Percentiles rank a stretch among this genome's conserved stretches.
These are phyloP conservation scores for Grallaria varia DNA, from an alignment of 2,113 vertebrate species.

Conservation along the genomic window DNA sequence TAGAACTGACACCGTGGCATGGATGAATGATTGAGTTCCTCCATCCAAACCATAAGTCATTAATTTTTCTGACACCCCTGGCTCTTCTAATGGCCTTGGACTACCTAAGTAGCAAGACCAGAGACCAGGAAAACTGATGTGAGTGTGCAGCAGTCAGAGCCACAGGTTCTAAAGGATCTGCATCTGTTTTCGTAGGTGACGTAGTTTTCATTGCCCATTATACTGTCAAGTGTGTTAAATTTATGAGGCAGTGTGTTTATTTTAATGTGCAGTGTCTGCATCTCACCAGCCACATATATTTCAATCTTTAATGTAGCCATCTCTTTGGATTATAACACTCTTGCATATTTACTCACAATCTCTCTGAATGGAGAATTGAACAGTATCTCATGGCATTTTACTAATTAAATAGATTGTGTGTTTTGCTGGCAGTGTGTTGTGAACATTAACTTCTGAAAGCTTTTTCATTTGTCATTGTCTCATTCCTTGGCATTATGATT, in stretches of 20 bases:
- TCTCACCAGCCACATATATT: conserved; percentile 33
- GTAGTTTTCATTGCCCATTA: conserved; percentile 19
- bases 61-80: neutral
- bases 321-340: conserved; percentile 8
- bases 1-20: neutral
- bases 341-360: conserved; percentile 41
- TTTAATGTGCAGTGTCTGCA: conserved; percentile 40
- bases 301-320: conserved; percentile 47
- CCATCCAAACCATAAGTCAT: neutral
- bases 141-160: neutral
- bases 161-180: neutral
- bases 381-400: conserved; percentile 52
- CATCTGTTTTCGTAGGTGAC: conserved; percentile 31
- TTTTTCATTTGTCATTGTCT: conserved; percentile 69
- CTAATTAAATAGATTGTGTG: conserved; percentile 67
- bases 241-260: conserved; percentile 36
- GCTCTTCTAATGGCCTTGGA: neutral
- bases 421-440: conserved; percentile 60
- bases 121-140: neutral
- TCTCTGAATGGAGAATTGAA: conserved; percentile 19
- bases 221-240: conserved; percentile 32
- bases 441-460: conserved; percentile 60
- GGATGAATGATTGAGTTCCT: neutral
- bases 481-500: conserved; percentile 63
- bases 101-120: neutral